Evolutionary conservation across 2,113 vertebrate genomes (phyloP), one percentile per base, ranked within the genome.

Genomic region (Indri indri): DNA sequence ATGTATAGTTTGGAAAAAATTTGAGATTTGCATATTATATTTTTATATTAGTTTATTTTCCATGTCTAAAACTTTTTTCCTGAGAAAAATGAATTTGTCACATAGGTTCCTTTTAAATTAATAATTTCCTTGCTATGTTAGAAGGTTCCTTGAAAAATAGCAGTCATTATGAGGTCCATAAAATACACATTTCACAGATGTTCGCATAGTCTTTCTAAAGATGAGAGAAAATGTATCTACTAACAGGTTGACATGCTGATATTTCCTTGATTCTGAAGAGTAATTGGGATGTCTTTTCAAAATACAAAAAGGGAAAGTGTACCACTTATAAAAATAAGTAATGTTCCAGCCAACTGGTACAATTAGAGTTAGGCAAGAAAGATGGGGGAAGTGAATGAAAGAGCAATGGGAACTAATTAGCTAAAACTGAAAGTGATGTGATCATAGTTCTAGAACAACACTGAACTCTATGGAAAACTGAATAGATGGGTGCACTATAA

Each of bases 151-250:
- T 96, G 70, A 90, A 84, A 92, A 84, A 91, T 70, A 50, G 27
- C 42, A 88, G 42, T 93, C 65, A 71, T 95, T 94, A 94, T 57
- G 14, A 71, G 16, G 45, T 47, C 17, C 82, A 95, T 88, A 85
- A 97, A 88, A 94, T 91, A 90, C 47, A 94, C 34, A 94, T 94
- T 45, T 85, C 66, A 77, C 61, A 91, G 93, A 82, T 73, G 59
- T 23, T 89, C 59, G 71, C 45, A 82, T 89, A 37, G 89, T 81
- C 23, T 47, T 91, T 89, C 59, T 71, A 84, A 83, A 91, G n/a
- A 91, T 76, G 73, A 96, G n/a, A 96, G 71, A 93, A 93, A 76
- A 88, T 95, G 7, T 71, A 40, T 63, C 54, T 91, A 70, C 42
- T 91, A 80, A 76, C 90, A 91, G 34, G 18, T n/a, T 96, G 11